Conservation (phyloP, 2,113 vertebrate species). For the Halcyon senegalensis region DNA sequence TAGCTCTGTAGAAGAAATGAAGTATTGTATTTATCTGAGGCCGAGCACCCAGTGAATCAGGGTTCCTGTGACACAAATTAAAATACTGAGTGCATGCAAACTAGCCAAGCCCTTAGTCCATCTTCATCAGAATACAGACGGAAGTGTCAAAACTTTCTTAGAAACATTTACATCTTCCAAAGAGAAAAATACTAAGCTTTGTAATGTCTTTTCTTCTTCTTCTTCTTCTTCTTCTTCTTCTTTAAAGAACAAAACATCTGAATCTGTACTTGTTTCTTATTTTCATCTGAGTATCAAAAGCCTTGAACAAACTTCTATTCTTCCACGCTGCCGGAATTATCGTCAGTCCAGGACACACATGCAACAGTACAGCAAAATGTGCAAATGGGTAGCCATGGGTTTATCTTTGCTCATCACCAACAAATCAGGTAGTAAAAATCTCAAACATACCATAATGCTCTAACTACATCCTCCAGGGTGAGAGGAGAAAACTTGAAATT, state of each 20-base stretch:
- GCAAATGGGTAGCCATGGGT: background rate
- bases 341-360: background rate
- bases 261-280: background rate
- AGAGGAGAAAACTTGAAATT: background rate
- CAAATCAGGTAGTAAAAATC: background rate
- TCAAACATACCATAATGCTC: background rate
- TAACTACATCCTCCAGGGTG: background rate
- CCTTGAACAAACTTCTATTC: background rate
- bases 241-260: background rate
- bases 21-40: background rate
- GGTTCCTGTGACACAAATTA: background rate
- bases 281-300: background rate
- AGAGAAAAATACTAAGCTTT: background rate
- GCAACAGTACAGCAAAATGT: background rate
- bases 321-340: background rate
- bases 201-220: background rate
- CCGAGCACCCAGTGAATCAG: background rate
- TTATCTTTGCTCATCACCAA: background rate
- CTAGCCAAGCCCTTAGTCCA: background rate
- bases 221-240: background rate
- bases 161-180: background rate
- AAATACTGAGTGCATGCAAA: background rate
- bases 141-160: background rate
- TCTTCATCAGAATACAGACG: background rate
- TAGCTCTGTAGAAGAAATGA: background rate